phyloP scores from a whole-genome alignment of 2,797 vertebrate species.

The Takifugu ocellatus region DNA sequence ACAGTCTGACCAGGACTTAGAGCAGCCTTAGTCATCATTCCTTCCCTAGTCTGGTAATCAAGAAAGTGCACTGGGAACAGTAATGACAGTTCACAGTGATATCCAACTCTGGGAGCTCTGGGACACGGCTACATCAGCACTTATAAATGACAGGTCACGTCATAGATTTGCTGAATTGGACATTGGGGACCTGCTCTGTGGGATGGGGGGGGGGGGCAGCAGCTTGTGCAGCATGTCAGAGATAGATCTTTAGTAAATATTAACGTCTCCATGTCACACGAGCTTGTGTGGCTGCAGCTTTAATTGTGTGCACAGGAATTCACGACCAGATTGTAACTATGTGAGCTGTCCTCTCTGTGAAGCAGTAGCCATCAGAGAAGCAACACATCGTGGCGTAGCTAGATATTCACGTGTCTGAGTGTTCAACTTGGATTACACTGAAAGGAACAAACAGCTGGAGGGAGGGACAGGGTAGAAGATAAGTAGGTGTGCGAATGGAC shows the following conservation, averaged over 20 bases:
- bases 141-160: conserved; percentile 60
- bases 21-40: conserved; percentile 60
- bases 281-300: conserved; percentile 16
- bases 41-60: conserved; percentile 54
- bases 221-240: conserved; percentile 47
- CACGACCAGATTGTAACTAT: conserved; percentile 46
- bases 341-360: conserved; percentile 18
- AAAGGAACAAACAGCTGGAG: conserved; percentile 30
- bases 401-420: conserved; percentile 39
- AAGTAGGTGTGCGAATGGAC: conserved; percentile 27
- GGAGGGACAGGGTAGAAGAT: conserved; percentile 3
- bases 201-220: conserved; percentile 21
- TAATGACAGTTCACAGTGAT: conserved; percentile 61
- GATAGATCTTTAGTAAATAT: conserved; percentile 28
- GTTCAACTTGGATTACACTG: conserved; percentile 34
- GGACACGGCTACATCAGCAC: conserved; percentile 62
- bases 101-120: conserved; percentile 53
- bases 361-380: conserved; percentile 32
- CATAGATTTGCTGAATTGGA: conserved; percentile 58
- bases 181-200: conserved; percentile 35
- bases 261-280: conserved; percentile 35
- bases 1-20: conserved; percentile 31
- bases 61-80: conserved; percentile 36
- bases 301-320: conserved; percentile 30
- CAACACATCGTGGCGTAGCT: conserved; percentile 18